Evolutionary conservation across 1,140 invertebrate species (phyloP).

Genomic region (Meloidogyne chitwoodi): DNA sequence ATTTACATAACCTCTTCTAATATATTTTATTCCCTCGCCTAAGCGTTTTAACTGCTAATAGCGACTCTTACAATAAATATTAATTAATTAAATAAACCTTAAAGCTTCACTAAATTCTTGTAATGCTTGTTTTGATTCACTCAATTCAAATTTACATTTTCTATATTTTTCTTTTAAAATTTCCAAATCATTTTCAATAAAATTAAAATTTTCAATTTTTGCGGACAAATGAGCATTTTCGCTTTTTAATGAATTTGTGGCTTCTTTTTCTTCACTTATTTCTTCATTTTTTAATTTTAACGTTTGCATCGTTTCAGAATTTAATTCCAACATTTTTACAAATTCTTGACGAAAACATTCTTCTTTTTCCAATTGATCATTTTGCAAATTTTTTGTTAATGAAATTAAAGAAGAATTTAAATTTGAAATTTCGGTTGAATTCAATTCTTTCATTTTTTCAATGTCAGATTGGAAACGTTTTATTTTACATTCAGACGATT

Average conservation of each 20-base stretch:
- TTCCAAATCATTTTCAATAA: conserved; percentile 33
- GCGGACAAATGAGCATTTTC: conserved; percentile 15
- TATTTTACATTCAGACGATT: background rate
- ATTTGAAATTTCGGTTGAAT: conserved; percentile 22
- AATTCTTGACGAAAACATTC: conserved; percentile 1
- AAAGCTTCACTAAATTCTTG: conserved; percentile 43
- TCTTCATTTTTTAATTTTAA: conserved; percentile 44
- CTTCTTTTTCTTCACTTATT: conserved; percentile 29
- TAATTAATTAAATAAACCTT: too few species aligned
- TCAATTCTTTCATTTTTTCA: conserved; percentile 1
- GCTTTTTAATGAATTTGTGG: conserved; percentile 14
- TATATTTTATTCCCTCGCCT: too few species aligned
- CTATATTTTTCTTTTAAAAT: conserved; percentile 27
- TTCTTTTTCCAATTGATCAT: background rate
- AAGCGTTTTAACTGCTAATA: too few species aligned
- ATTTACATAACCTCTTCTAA: too few species aligned
- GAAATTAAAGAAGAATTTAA: conserved; percentile 9
- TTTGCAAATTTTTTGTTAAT: background rate
- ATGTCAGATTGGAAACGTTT: conserved; percentile 26
- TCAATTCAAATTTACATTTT: conserved; percentile 22
- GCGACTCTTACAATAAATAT: too few species aligned
- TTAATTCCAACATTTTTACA: conserved; percentile 4
- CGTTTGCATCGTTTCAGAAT: conserved; percentile 2
- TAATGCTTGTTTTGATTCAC: conserved; percentile 30
- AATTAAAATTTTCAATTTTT: background rate